Evolutionary conservation across 2,888 invertebrate species (phyloP).

Genomic region (Lymantria dispar): DNA sequence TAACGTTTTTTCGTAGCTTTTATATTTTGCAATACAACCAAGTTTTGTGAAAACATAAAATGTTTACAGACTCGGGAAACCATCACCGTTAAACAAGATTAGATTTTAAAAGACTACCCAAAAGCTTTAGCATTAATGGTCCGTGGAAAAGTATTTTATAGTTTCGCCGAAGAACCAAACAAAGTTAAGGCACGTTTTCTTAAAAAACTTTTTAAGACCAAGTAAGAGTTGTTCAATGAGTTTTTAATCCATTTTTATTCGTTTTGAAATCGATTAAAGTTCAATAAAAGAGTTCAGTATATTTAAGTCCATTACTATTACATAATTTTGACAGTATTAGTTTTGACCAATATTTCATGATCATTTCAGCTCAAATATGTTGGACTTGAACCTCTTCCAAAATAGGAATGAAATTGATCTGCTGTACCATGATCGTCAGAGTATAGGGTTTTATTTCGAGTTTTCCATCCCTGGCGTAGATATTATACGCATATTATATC

Average conservation of each 20-base stretch:
- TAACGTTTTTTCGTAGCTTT: no score
- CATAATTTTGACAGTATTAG: no score
- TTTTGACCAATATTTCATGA: no score
- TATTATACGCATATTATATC: no score
- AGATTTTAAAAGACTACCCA: slow-evolving; percentile 13
- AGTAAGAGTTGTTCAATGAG: slow-evolving; percentile 38
- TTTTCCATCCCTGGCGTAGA: no score
- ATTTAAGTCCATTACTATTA: neutral
- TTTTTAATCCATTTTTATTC: slow-evolving; percentile 44
- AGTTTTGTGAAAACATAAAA: neutral
- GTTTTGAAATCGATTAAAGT: slow-evolving; percentile 33
- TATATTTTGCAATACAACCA: neutral
- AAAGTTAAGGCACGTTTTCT: slow-evolving; percentile 33
- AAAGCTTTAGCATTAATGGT: slow-evolving; percentile 20
- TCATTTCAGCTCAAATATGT: no score
- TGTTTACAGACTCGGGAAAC: neutral
- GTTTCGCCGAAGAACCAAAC: slow-evolving; percentile 22
- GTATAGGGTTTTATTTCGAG: no score
- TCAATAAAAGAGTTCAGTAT: slow-evolving; percentile 19
- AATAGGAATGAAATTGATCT: no score
- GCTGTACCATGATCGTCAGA: no score
- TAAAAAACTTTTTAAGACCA: slow-evolving; percentile 37
- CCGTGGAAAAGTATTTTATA: slow-evolving; percentile 31
- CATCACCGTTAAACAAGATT: slow-evolving; percentile 14
- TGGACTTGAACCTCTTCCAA: no score